Evolutionary conservation across 2,888 invertebrate species (phyloP), one percentile per base, ranked within the genome.

Genomic region (Automeris io): DNA sequence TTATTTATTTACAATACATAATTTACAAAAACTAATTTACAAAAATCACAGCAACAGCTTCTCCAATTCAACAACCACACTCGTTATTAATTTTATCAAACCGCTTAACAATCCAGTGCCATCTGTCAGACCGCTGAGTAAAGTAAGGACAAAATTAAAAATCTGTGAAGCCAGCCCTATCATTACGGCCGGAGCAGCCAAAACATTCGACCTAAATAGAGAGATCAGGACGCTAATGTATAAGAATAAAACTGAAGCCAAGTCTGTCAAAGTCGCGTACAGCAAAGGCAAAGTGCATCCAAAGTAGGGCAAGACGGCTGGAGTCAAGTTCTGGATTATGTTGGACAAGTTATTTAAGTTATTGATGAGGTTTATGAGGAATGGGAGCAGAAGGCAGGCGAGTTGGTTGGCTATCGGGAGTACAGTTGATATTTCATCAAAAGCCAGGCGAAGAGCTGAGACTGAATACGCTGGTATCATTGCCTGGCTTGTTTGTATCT

Each of bases 381-480:
- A 86, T 0, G 85, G 85, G 7, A 86, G 54, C 0, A 86, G 55
- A 0, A 85, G 68, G 18, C 74, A 72, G 0, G 82, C 81, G 0
- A 86, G 66, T 21, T 85, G 79, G 43, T 82, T 83, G 0, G 77
- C 83, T 3, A 82, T 53, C 0, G 85, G 85, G 1, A 86, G 35
- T 0, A 83, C 71, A 2, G 70, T 68, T 1, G 83, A 60, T 18
- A 86, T 82, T 34, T 85, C 82, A 45, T 85, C 85, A 51, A 86
- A 83, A 0, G 83, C 78, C 0, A 85, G 54, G 0, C 82, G 75
- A 0, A 86, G 46, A 0, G 85, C 83, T 1, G 81, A 70, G 0
- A 86, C 72, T 0, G 86, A 83, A 42, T 85, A 85, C 0, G 81
- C 79, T 8, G 85, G 85, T 2, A 86, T 82, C 82, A 82, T 82